Base-by-base conservation (phyloP, 1,140 invertebrate genomes). In the Mizuhopecten yessoensis region DNA sequence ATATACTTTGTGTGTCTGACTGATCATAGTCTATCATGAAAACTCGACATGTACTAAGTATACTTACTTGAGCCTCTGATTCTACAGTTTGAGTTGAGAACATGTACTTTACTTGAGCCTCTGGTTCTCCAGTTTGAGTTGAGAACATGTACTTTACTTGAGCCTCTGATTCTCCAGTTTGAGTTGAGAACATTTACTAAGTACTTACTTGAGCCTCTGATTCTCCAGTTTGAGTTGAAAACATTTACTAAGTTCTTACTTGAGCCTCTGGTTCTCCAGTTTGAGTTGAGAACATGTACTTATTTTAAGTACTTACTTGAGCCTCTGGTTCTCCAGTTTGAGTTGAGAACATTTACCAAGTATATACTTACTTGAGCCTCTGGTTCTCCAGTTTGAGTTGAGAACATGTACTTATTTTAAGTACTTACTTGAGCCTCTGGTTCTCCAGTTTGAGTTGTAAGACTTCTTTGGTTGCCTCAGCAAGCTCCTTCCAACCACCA, bases 371-470 rank as follows among this genome's bases (percentile, higher is more conserved):
- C 36, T 49, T 9, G 5, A 49, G 45, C 20, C 20, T 49, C 1
- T 49, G 45, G 15, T 49, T 49, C 45, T 49, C 45, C 45, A 49
- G 45, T 49, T 49, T 49, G 45, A 49, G 45, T 9, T 49, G 45
- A 49, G 45, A 20, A 49, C 45, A 10, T 23, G 15, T 49, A 49
- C 45, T n/a, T 49, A n/a, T n/a, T n/a, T n/a, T n/a, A n/a, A n/a
- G 23, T 75, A 57, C 17, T 39, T 92, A 94, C 94, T 87, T 94
- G 23, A 94, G 88, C 87, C 92, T 93, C 49, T 93, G 89, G 87
- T 94, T 93, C 90, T 94, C 92, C 7, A 92, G 89, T 89, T 94
- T 94, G n/a, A 94, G 89, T 89, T 92, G 75, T 45, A 92, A 89
- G 36, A 93, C 91, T 91, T 93, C 93, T 86, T 93, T 92, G 10